Conservation (phyloP, 2,113 vertebrate genomes). For the Syngnathoides biaculeatus region DNA sequence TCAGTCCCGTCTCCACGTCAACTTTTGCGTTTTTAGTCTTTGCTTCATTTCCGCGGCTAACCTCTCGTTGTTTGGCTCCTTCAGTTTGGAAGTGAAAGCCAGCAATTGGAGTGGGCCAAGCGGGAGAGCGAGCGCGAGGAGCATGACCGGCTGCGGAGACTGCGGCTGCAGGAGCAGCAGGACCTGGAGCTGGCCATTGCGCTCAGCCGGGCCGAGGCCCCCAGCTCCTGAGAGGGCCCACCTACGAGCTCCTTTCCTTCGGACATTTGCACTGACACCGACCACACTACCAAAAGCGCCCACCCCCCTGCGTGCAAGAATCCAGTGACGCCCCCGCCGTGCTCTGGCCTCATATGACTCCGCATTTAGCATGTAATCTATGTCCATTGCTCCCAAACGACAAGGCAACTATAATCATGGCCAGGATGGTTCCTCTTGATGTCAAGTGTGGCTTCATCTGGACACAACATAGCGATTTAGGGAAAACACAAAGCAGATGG, state of each 20-base stretch:
- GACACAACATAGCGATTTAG: constrained; percentile 38
- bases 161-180: constrained; percentile 87
- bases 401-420: constrained; percentile 52
- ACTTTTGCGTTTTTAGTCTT: background rate
- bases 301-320: background rate
- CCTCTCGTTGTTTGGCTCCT: constrained; percentile 5
- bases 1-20: background rate
- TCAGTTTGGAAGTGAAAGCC: constrained; percentile 91
- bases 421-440: constrained; percentile 44
- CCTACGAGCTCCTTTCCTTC: constrained; percentile 11
- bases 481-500: constrained; percentile 24
- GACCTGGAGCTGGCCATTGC: constrained; percentile 93
- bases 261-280: constrained; percentile 23
- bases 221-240: constrained; percentile 69
- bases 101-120: constrained; percentile 94
- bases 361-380: constrained; percentile 45
- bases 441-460: constrained; percentile 38
- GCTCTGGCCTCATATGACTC: constrained; percentile 45
- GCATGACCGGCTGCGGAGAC: constrained; percentile 81
- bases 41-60: background rate
- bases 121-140: constrained; percentile 88
- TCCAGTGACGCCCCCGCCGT: constrained; percentile 33
- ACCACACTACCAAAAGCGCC: constrained; percentile 24
- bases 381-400: constrained; percentile 52
- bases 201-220: constrained; percentile 89